Evolutionary conservation across 2,797 vertebrate genomes (phyloP).

Genomic region (Accipiter minullus): DNA sequence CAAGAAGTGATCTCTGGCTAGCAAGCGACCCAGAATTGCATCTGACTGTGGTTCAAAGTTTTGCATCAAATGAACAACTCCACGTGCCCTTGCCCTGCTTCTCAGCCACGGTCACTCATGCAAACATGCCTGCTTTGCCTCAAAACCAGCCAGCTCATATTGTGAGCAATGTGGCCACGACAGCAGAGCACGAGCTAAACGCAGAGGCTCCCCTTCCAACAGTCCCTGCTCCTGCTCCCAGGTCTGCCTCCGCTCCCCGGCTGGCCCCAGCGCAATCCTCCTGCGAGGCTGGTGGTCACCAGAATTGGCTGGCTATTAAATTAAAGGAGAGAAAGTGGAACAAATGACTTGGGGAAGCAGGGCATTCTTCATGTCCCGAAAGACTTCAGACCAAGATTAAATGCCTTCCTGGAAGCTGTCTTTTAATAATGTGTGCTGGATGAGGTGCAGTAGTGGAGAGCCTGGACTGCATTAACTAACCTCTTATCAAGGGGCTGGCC

Average conservation of each 20-base stretch:
- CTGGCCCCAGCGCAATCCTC: background rate
- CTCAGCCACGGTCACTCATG: background rate
- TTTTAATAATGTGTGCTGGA: background rate
- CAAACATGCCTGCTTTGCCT: background rate
- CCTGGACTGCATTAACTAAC: background rate
- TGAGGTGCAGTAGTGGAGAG: background rate
- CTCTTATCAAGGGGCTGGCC: background rate
- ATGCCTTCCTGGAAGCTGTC: background rate
- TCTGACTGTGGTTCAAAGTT: background rate
- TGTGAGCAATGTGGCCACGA: accelerated
- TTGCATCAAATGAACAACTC: background rate
- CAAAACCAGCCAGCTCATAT: background rate
- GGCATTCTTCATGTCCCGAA: background rate
- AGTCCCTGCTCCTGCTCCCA: background rate
- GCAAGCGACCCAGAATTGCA: background rate
- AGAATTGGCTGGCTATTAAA: background rate
- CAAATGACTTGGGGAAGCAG: background rate
- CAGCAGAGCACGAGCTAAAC: background rate
- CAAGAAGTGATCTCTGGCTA: background rate
- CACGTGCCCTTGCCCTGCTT: background rate
- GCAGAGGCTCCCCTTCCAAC: background rate
- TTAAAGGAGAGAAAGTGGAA: background rate
- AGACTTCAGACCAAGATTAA: background rate
- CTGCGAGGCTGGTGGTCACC: background rate
- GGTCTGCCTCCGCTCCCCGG: accelerated